Base-by-base conservation (phyloP, 2,113 vertebrate genomes). In the Tupaia chinensis region DNA sequence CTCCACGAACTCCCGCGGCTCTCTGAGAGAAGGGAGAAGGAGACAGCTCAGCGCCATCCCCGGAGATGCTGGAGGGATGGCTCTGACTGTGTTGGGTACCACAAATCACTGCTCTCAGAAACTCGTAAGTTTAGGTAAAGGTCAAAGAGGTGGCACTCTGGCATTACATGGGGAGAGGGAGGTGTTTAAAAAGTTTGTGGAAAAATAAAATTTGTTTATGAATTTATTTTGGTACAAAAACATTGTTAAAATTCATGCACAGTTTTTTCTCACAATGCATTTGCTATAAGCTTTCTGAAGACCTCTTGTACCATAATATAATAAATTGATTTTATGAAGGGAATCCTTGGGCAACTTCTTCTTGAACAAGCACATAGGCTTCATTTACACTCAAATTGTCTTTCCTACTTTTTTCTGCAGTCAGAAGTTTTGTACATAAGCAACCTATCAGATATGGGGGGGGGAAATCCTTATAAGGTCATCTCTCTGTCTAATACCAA, bases 1-100 rank as follows among this genome's bases (percentile, higher is more conserved):
- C 77, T 97, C 97, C 95, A 95, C 84, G 5, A 97, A 97, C 80
- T 98, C 97, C 60, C 97, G 89, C 0, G 97, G 97, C 60, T 97
- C 93, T 3, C 97, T 98, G 96, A 12, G 1, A 44, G 60, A 68
- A 76, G 65, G 19, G 56, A 93, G 54, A 66, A 60, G n/a, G 44
- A 76, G 29, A 87, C 5, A 0, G 8, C 2, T 89, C 53, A 97
- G 85, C 2, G 2, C 4, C 1, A 0, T 9, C 22, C 19, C 9
- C 0, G 5, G 12, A 58, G 8, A 53, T 3, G 29, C 13, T 4
- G n/a, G 0, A 14, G 10, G 13, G 4, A 44, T 1, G 5, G 44
- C 23, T 19, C 23, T 1, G 3, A 53, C 23, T 3, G 11, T 23
- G 11, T 29, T 20, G 34, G 65, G 54, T 19, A 65, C 74, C 13